phyloP scores from a whole-genome alignment of 1,140 invertebrate species.

The Drosophila pruinosa region DNA sequence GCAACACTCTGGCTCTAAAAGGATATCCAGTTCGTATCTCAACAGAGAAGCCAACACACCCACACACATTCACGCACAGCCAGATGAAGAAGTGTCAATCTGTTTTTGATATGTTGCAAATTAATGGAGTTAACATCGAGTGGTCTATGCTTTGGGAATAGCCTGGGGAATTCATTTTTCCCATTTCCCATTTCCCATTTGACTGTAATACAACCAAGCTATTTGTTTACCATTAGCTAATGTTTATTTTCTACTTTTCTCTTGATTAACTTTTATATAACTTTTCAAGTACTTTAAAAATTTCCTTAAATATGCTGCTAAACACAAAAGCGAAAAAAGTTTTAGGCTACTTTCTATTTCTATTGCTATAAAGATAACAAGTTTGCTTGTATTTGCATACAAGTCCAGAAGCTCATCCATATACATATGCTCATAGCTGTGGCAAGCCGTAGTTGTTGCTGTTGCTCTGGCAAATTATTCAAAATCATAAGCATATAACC shows the following conservation, averaged over 20 bases:
- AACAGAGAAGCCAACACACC: constrained; percentile 2
- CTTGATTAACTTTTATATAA: background rate
- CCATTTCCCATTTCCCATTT: background rate
- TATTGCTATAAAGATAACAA: constrained; percentile 5
- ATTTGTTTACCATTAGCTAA: constrained; percentile 22
- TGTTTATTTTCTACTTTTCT: background rate
- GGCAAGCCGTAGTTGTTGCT: background rate
- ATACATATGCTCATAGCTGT: too few species aligned
- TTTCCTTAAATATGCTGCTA: too few species aligned
- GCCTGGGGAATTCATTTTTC: background rate
- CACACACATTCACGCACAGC: constrained; percentile 5
- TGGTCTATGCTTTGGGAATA: background rate
- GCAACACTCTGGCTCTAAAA: constrained; percentile 45
- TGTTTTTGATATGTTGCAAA: constrained; percentile 61
- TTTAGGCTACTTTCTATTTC: constrained; percentile 4
- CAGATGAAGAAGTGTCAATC: constrained; percentile 54
- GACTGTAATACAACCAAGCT: background rate
- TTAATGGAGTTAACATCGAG: constrained; percentile 61
- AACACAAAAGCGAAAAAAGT: constrained; percentile 4
- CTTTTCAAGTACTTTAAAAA: background rate
- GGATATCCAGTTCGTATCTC: constrained; percentile 14
- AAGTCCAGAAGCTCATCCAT: background rate
- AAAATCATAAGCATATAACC: constrained; percentile 28
- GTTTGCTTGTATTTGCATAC: background rate
- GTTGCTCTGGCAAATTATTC: constrained; percentile 30